A percentile compares a stretch with the other conserved stretches of the same genome.
phyloP scores from a whole-genome alignment of 2,888 invertebrate species.

The Acanthosoma haemorrhoidale region DNA sequence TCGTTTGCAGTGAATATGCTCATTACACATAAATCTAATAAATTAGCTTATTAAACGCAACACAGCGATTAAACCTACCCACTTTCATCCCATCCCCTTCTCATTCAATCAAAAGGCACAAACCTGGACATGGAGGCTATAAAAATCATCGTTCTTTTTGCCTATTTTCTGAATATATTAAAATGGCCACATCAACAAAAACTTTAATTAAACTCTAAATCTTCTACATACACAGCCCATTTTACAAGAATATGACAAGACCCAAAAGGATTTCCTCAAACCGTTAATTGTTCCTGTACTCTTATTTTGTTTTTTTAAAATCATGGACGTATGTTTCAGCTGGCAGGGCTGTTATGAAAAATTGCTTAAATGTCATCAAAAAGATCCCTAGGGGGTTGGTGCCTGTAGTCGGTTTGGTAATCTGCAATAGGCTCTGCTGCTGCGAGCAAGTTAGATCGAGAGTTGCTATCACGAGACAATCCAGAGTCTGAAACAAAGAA shows the following conservation, averaged over 20 bases:
- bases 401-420: conserved; percentile 37
- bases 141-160: neutral
- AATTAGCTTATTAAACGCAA: no score
- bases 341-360: neutral
- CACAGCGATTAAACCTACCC: no score
- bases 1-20: no score
- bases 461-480: conserved; percentile 37
- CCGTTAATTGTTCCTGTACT: neutral
- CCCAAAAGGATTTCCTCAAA: neutral
- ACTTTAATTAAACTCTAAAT: neutral
- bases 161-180: neutral
- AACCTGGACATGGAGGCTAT: neutral
- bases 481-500: conserved; percentile 22
- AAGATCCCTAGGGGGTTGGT: conserved; percentile 66
- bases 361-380: conserved; percentile 70
- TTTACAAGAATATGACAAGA: neutral
- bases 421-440: conserved; percentile 39
- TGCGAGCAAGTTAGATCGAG: conserved; percentile 38
- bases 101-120: conserved; percentile 5
- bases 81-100: no score
- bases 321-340: neutral
- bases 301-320: no score
- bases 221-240: neutral
- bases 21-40: no score
- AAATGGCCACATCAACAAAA: neutral